Conservation (phyloP, 2,797 vertebrate species). For the Acanthopagrus latus region DNA sequence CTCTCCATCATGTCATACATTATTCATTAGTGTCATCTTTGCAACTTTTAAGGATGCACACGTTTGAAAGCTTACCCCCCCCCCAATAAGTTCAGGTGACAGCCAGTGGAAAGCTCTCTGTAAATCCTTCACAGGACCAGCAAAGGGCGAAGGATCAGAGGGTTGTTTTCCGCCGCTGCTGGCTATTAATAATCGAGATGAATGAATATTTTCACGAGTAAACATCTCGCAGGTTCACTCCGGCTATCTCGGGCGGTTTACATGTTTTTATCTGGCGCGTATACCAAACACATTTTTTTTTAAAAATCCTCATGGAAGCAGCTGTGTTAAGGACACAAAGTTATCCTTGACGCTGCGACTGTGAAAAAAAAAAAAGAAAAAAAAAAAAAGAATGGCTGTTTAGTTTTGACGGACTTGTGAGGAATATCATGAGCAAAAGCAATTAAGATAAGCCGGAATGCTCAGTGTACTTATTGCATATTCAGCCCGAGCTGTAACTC, state of each 20-base stretch:
- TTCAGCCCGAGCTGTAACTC: conserved; percentile 37
- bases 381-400: conserved; percentile 6
- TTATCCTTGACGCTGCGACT: conserved; percentile 29
- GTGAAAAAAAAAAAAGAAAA: not conserved
- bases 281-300: conserved; percentile 17
- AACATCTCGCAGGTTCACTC: conserved; percentile 33
- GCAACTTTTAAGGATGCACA: conserved; percentile 12
- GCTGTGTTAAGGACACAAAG: conserved; percentile 45
- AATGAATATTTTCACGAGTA: conserved; percentile 22
- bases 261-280: conserved; percentile 37
- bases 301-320: conserved; percentile 43
- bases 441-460: conserved; percentile 66
- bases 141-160: conserved; percentile 20
- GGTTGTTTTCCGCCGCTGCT: conserved; percentile 2
- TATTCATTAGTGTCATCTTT: conserved; percentile 35
- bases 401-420: conserved; percentile 54
- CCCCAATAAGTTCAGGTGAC: conserved; percentile 1
- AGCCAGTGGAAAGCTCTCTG: conserved; percentile 1
- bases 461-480: conserved; percentile 30
- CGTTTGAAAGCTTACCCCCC: not conserved
- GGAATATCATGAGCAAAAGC: conserved; percentile 55
- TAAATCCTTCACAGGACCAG: conserved; percentile 11
- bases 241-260: conserved; percentile 14
- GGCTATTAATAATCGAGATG: conserved; percentile 22
- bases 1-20: conserved; percentile 20